Evolutionary conservation across 2,888 invertebrate species (phyloP), one percentile per base, ranked within the genome.

Genomic region (Thereva unica): DNA sequence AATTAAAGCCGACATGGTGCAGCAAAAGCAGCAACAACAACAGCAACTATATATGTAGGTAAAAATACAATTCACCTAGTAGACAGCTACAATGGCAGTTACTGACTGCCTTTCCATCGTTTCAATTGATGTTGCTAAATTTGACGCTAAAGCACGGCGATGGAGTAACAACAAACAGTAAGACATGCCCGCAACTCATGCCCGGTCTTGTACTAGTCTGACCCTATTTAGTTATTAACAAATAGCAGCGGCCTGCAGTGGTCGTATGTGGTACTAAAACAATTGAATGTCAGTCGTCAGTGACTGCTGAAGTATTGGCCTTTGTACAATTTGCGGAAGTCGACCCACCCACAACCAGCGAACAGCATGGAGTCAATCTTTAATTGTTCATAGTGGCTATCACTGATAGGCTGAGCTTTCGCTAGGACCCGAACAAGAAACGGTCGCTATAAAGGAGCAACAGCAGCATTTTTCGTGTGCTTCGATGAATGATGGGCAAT

Each of bases 341-440:
- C 64, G 52, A 64, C 47, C 64, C 64, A 53, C 64, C 64, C 47
- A 54, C 64, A 42, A 23, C 9, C 2, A 2, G 42, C 34, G 37
- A 53, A 64, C 64, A 64, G 64, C 64, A 53, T 53, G 53, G 54
- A 64, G 64, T 49, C 50, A 50, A 23, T 47, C 64, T 54, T 54
- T 64, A 64, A 64, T 64, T 64, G 64, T 64, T 64, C 54, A 64
- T 54, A 64, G 45, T 45, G 45, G 53, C 54, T 47, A 64, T 54
- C 64, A 64, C 54, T 64, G 64, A 64, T 64, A 64, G 64, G 64
- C 64, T 64, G 64, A 47, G n/a, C 55, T 47, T 47, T 38, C 10
- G 53, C 44, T 64, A 64, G 53, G 53, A 64, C 41, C 53, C 42
- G 42, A 49, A 42, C 64, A 53, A 64, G 53, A 53, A 64, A 53